Evolutionary conservation across 2,113 vertebrate species (phyloP), one percentile per base, ranked within the genome.

Genomic region (Clarias batrachus): DNA sequence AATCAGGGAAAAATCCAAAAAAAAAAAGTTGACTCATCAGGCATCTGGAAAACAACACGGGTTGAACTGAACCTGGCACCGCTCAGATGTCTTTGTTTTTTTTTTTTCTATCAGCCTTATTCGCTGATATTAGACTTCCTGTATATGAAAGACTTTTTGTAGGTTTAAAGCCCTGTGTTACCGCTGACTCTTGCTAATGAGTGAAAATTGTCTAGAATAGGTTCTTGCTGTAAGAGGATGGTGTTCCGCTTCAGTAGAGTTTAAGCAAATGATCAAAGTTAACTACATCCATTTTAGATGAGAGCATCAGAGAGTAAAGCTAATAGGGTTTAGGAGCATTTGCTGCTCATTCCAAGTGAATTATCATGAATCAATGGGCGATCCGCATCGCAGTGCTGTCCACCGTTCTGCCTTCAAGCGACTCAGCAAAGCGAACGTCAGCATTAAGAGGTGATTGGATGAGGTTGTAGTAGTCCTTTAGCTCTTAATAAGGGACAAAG

Each of bases 201-300:
- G 60, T 48, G 30, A 85, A 84, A 86, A 73, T 48, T 83, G 81
- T 65, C 80, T 66, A 88, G 82, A 84, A 86, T 62, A 25, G 78
- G 37, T 86, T 54, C 62, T 80, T 78, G 19, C 4, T 60, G 30
- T 3, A 25, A 81, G 78, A 33, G 81, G 89, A 82, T 16, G 84
- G 73, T 80, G 66, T 78, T 88, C 83, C 66, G 85, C 89, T 83
- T 86, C 87, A 57, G 85, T 82, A 78, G 59, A 54, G 81, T 85
- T 84, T 88, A 88, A 86, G 74, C 57, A 81, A 77, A 86, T 89
- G 82, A 87, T 85, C 81, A 81, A 60, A 27, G 87, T 88, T 76
- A 88, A 70, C 81, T 63, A 62, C 83, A 70, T 84, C 17, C 82
- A 86, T 76, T 90, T 41, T 66, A 84, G 83, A 87, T 65, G 86